Percentiles rank a stretch among this genome's conserved stretches.
Evolutionary conservation across 2,888 invertebrate species (phyloP).

Genomic region (Nephrocerus scutellatus): DNA sequence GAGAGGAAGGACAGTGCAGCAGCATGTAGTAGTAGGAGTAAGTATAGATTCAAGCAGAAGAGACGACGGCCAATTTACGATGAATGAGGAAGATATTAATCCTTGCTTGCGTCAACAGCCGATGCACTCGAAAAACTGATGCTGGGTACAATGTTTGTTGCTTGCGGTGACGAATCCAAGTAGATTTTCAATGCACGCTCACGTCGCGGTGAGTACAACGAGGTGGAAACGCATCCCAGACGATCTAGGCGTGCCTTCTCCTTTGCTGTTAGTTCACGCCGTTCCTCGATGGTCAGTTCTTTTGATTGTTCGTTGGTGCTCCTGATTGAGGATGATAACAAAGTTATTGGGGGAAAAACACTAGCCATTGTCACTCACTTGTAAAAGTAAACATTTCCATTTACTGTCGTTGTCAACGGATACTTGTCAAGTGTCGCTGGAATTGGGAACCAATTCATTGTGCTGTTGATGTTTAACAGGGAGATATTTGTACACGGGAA

Average conservation of each 20-base stretch:
- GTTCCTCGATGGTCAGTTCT: slow-evolving; percentile 56
- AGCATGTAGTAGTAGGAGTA: no score
- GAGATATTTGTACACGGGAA: slow-evolving; percentile 60
- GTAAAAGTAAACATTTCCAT: slow-evolving; percentile 61
- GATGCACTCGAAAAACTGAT: no score
- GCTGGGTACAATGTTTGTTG: no score
- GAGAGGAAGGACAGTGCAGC: no score
- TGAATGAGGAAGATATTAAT: no score
- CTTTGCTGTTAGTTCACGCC: slow-evolving; percentile 54
- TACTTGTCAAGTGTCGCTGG: slow-evolving; percentile 51
- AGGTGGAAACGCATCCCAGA: slow-evolving; percentile 41
- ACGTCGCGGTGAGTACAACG: slow-evolving; percentile 56
- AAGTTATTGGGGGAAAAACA: slow-evolving; percentile 3
- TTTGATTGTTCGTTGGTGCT: slow-evolving; percentile 36
- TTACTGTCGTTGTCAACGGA: slow-evolving; percentile 54
- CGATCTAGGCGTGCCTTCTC: slow-evolving; percentile 54
- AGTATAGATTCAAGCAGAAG: no score
- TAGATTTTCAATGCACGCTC: slow-evolving; percentile 69
- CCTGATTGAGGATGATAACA: slow-evolving; percentile 1
- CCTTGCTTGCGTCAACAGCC: slow-evolving; percentile 1
- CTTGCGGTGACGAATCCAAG: slow-evolving; percentile 50
- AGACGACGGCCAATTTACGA: no score
- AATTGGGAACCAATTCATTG: slow-evolving; percentile 57
- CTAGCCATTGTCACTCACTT: slow-evolving; percentile 48
- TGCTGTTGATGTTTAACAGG: slow-evolving; percentile 54